These are phyloP conservation scores for Orientallactaga sibirica DNA, from an alignment of 2,797 vertebrate genomes.

Conservation along the genomic window DNA sequence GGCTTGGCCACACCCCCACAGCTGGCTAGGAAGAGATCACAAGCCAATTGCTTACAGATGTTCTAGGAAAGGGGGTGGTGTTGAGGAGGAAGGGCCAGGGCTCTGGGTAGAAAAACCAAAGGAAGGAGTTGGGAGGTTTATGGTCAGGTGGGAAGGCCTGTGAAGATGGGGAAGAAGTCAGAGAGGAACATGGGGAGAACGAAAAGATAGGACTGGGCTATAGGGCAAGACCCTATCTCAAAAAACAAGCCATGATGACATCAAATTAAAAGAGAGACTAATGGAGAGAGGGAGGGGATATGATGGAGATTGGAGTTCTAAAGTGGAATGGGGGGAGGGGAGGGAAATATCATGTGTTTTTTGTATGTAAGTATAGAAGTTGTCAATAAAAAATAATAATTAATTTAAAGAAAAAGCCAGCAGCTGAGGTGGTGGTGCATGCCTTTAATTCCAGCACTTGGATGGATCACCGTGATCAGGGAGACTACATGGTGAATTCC, in stretches of 20 bases:
- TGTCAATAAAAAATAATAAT: too few species aligned
- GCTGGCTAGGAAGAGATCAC: slow-evolving; percentile 64
- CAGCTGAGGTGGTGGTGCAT: too few species aligned
- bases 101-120: slow-evolving; percentile 58
- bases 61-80: background rate
- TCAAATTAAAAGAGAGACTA: too few species aligned
- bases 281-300: too few species aligned
- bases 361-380: too few species aligned
- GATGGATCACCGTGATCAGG: too few species aligned
- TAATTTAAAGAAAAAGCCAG: background rate
- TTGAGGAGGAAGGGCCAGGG: slow-evolving; percentile 23
- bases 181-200: slow-evolving; percentile 37
- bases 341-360: too few species aligned
- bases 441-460: too few species aligned
- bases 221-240: background rate
- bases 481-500: too few species aligned
- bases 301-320: too few species aligned
- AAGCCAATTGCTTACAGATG: slow-evolving; percentile 72
- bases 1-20: slow-evolving; percentile 53
- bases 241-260: background rate
- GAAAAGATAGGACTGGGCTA: background rate
- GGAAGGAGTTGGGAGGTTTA: background rate
- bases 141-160: background rate
- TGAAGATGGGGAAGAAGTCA: slow-evolving; percentile 52
- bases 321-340: too few species aligned